Evolutionary conservation across 92 coral and sea anemone species (phyloP).

Genomic region (Actinernus sp.): DNA sequence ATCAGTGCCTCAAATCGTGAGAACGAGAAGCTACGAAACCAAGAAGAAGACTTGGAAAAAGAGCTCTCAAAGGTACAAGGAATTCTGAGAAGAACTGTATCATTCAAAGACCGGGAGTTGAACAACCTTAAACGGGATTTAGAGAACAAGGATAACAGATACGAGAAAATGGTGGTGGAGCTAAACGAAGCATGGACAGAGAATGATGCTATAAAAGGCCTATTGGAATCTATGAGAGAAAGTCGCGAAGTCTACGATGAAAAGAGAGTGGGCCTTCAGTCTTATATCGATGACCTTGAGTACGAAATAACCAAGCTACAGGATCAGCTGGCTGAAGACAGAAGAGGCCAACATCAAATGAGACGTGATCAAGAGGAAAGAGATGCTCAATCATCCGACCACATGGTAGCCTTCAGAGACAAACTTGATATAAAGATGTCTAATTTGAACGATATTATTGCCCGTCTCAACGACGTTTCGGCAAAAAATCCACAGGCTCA

Average conservation of each 20-base stretch:
- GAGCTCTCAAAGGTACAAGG: slow-evolving; percentile 1
- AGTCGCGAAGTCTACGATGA: neutral
- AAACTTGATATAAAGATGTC: slow-evolving; percentile 15
- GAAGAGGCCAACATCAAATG: no score
- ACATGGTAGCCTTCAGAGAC: neutral
- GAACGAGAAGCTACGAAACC: slow-evolving; percentile 1
- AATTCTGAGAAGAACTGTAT: neutral
- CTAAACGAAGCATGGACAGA: neutral
- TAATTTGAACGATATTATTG: slow-evolving; percentile 2
- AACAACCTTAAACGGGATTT: slow-evolving; percentile 1
- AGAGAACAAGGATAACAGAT: slow-evolving; percentile 4
- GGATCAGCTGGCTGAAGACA: neutral
- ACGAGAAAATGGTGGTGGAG: slow-evolving; percentile 3
- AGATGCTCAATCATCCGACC: neutral
- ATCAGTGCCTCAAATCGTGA: neutral
- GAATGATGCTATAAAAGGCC: neutral
- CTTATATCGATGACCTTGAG: slow-evolving; percentile 13
- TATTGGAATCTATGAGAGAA: neutral
- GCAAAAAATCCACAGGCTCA: neutral
- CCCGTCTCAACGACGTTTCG: slow-evolving; percentile 1
- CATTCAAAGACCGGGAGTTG: slow-evolving; percentile 6
- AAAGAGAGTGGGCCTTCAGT: neutral
- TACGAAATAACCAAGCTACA: neutral
- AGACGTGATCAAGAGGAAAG: neutral
- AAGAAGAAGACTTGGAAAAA: neutral